Base-by-base conservation (phyloP, 2,888 invertebrate genomes). In the Drosophila neutralis region DNA sequence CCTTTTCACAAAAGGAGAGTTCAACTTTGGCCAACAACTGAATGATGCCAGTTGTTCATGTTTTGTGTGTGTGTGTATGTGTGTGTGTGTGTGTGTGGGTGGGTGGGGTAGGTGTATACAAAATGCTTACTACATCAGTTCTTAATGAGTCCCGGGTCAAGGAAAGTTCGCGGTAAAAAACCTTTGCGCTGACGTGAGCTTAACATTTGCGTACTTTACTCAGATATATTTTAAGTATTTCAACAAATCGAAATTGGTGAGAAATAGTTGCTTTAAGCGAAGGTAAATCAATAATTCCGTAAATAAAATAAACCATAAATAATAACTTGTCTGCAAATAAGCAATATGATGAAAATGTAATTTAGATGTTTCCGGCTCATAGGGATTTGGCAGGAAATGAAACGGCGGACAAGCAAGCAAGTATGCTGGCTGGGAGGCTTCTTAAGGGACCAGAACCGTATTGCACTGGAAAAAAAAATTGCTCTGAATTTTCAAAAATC, bases 1-100 rank as follows among this genome's bases (percentile, higher is more conserved):
- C 64, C 59, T 72, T 67, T 67, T 40, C 29, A 65, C 59, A 68
- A 76, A 64, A 35, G 33, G 68, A 67, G 75, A 72, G n/a, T 67
- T 60, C 21, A 69, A 54, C 65, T 66, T 64, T 52, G 18, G 33
- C 45, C 45, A 67, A 64, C 36, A 49, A 57, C 53, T 62, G 48
- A 45, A 64, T 52, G 59, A 70, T 63, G 66, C 57, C 51, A 67
- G 63, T 54, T 67, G 29, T 70, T 66, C n/a, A 33, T 48, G 57
- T 69, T 73, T 73, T n/a, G n/a, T n/a, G n/a, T n/a, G n/a, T n/a
- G n/a, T 1, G 21, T 1, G 21, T 8, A 13, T 45, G 45, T 45
- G 7, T 13, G 11, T n/a, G 29, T 3, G 24, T 36, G 15, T 53
- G n/a, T 29, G 35, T 40, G 42, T 15, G 40, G 6, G 21, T 10